Percentiles rank a stretch among this genome's conserved stretches.
phyloP scores from a whole-genome alignment of 2,888 invertebrate genomes.

The Lampropteryx suffumata region DNA sequence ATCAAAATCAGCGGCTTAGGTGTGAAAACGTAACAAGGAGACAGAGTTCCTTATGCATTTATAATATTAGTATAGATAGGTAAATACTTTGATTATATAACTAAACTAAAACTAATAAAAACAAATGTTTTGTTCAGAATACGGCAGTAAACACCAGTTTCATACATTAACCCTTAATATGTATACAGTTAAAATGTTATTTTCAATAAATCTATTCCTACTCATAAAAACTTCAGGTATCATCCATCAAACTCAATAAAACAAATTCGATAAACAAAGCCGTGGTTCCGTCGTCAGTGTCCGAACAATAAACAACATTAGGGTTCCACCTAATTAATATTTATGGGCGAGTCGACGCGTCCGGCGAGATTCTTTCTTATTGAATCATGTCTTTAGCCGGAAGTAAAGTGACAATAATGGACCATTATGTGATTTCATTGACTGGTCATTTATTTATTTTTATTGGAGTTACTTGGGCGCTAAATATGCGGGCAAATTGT shows the following conservation, averaged over 20 bases:
- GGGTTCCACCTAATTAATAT: slow-evolving; percentile 56
- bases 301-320: slow-evolving; percentile 48
- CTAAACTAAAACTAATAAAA: too few relatives aligned
- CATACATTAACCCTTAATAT: too few relatives aligned
- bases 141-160: too few relatives aligned
- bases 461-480: slow-evolving; percentile 4
- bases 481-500: slow-evolving; percentile 21
- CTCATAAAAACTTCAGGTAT: not conserved
- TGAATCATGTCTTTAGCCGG: slow-evolving; percentile 46
- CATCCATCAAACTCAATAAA: slow-evolving; percentile 25
- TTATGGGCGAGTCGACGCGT: slow-evolving; percentile 46
- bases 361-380: slow-evolving; percentile 45
- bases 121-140: too few relatives aligned
- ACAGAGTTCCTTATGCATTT: too few relatives aligned
- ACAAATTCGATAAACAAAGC: slow-evolving; percentile 32
- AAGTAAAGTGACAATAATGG: slow-evolving; percentile 34
- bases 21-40: too few relatives aligned
- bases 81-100: too few relatives aligned
- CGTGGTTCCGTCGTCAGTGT: slow-evolving; percentile 28
- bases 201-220: too few relatives aligned
- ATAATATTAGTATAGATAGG: too few relatives aligned
- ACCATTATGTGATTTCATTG: slow-evolving; percentile 32
- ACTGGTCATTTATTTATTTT: slow-evolving; percentile 27
- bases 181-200: too few relatives aligned
- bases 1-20: too few relatives aligned